Evolutionary conservation across 2,888 invertebrate species (phyloP).

Genomic region (Oxytorus armatus): DNA sequence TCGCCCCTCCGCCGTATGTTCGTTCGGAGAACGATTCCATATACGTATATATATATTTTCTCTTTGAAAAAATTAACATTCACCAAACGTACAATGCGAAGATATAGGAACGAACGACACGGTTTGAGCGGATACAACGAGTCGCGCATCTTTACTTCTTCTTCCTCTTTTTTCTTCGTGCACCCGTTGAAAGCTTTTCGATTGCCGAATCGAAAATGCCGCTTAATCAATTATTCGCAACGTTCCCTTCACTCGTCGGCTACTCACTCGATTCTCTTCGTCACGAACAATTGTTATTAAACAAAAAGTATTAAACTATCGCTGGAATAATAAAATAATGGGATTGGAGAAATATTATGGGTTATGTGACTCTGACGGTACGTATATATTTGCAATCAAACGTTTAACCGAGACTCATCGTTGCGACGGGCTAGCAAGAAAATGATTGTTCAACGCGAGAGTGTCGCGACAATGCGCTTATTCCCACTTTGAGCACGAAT

Average conservation of each 20-base stretch:
- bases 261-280: conserved; percentile 37
- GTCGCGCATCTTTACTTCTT: conserved; percentile 1
- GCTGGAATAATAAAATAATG: neutral
- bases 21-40: neutral
- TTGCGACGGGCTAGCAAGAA: neutral
- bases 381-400: neutral
- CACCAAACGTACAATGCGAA: conserved; percentile 31
- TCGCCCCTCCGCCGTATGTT: too few species aligned
- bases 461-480: conserved; percentile 34
- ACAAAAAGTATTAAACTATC: conserved; percentile 6
- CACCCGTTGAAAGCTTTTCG: conserved; percentile 61
- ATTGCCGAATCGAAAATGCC: conserved; percentile 79
- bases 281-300: neutral
- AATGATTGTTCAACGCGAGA: neutral
- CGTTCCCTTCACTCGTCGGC: conserved; percentile 67
- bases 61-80: conserved; percentile 32
- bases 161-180: neutral
- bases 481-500: conserved; percentile 57
- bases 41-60: neutral
- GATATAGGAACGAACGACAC: conserved; percentile 40
- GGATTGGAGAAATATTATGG: neutral
- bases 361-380: neutral
- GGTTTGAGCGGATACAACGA: conserved; percentile 49
- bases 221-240: conserved; percentile 80
- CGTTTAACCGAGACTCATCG: neutral